Conservation (phyloP, 2,888 invertebrate species). For the Plagiodera versicolora region DNA sequence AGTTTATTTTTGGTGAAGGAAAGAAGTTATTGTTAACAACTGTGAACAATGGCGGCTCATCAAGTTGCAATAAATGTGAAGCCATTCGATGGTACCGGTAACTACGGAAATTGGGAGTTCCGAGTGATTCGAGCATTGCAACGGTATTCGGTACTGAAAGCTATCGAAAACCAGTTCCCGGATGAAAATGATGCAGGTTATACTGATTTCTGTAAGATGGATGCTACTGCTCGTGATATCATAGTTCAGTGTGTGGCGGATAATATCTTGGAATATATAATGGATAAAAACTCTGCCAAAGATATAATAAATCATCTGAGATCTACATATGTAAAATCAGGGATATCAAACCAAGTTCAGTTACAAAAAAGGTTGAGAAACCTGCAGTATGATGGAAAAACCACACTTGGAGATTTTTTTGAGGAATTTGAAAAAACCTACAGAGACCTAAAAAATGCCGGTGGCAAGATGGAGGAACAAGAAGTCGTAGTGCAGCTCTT, state of each 20-base stretch:
- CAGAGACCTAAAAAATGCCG: constrained; percentile 9
- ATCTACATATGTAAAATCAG: not conserved
- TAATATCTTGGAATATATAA: constrained; percentile 3
- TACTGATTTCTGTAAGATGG: not conserved
- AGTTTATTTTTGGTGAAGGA: not conserved
- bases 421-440: constrained; percentile 7
- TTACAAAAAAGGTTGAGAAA: constrained; percentile 14
- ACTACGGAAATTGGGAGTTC: constrained; percentile 11
- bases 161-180: constrained; percentile 1
- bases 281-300: not conserved
- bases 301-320: not conserved
- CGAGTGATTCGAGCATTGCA: constrained; percentile 10
- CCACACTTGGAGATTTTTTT: not conserved
- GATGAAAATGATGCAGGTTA: not conserved
- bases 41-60: not conserved
- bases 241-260: constrained; percentile 10
- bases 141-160: not conserved
- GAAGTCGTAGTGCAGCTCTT: constrained; percentile 10
- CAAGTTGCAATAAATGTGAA: not conserved
- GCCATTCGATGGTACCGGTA: not conserved
- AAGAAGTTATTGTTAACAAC: not conserved
- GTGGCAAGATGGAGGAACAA: constrained; percentile 13
- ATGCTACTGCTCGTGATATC: constrained; percentile 8
- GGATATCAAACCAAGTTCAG: constrained; percentile 12
- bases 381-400: constrained; percentile 5